Percentiles rank a stretch among this genome's conserved stretches.
Conservation (phyloP, 2,888 invertebrate species). For the Elmis aenea region DNA sequence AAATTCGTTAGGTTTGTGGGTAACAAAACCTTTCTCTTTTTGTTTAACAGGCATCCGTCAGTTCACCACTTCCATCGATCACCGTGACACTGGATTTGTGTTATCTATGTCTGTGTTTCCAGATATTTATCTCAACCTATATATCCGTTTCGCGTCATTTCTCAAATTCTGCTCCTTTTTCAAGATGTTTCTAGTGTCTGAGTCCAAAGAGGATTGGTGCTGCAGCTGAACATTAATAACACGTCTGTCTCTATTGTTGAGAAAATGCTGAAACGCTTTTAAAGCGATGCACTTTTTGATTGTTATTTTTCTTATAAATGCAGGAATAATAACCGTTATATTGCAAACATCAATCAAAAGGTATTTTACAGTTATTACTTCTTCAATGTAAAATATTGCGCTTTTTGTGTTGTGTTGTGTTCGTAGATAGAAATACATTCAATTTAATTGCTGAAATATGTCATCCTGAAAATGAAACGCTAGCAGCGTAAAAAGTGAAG, state of each 20-base stretch:
- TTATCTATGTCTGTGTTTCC: slow-evolving; percentile 42
- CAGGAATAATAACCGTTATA: slow-evolving; percentile 12
- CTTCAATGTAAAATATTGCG: no score
- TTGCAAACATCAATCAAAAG: slow-evolving; percentile 15
- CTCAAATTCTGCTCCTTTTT: slow-evolving; percentile 26
- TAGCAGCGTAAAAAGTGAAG: no score
- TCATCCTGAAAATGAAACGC: no score
- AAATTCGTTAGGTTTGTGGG: not conserved
- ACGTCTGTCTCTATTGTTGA: slow-evolving; percentile 11
- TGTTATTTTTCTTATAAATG: slow-evolving; percentile 10
- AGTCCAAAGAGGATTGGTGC: slow-evolving; percentile 21
- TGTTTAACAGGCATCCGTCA: slow-evolving; percentile 43
- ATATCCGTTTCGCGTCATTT: slow-evolving; percentile 40
- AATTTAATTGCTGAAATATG: no score
- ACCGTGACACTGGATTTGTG: slow-evolving; percentile 44
- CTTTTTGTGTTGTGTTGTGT: no score
- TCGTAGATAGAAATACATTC: no score
- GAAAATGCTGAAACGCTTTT: slow-evolving; percentile 13
- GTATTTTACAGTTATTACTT: no score
- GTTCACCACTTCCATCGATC: slow-evolving; percentile 41
- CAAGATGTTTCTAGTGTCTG: slow-evolving; percentile 11
- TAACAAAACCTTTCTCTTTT: slow-evolving; percentile 38
- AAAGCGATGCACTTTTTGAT: slow-evolving; percentile 12
- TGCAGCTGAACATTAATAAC: slow-evolving; percentile 25
- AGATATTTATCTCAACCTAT: slow-evolving; percentile 43